phyloP scores from a whole-genome alignment of 2,888 invertebrate species.

The Holacanthella duospinosa region DNA sequence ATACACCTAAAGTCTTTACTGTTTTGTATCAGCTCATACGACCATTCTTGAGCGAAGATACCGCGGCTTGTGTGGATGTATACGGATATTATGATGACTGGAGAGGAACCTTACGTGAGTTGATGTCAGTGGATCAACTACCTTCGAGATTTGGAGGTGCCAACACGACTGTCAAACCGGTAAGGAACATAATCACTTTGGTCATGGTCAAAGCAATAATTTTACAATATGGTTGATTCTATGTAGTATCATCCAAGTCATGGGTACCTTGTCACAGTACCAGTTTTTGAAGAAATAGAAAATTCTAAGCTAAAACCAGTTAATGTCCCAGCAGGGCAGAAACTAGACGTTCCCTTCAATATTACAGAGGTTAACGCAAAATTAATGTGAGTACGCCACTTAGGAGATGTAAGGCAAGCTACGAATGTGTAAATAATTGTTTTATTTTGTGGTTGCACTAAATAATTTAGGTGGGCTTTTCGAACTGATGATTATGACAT shows the following conservation, averaged over 20 bases:
- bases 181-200: no score
- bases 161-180: constrained; percentile 15
- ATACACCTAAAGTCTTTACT: constrained; percentile 17
- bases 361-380: background rate
- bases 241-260: constrained; percentile 10
- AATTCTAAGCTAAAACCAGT: constrained; percentile 1
- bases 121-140: constrained; percentile 11
- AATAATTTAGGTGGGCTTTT: constrained; percentile 15
- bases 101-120: constrained; percentile 2
- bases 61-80: constrained; percentile 12
- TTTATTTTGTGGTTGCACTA: no score
- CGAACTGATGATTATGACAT: constrained; percentile 14
- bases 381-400: background rate
- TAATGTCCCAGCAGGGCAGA: constrained; percentile 13
- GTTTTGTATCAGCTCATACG: constrained; percentile 12
- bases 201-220: no score
- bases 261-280: constrained; percentile 10
- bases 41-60: constrained; percentile 17
- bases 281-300: background rate
- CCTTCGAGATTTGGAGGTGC: constrained; percentile 14
- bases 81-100: constrained; percentile 14
- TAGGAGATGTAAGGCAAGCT: no score
- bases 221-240: background rate
- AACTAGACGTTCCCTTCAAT: constrained; percentile 6
- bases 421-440: no score